Evolutionary conservation across 2,888 invertebrate genomes (phyloP).

Genomic region (Antheraea assamensis): DNA sequence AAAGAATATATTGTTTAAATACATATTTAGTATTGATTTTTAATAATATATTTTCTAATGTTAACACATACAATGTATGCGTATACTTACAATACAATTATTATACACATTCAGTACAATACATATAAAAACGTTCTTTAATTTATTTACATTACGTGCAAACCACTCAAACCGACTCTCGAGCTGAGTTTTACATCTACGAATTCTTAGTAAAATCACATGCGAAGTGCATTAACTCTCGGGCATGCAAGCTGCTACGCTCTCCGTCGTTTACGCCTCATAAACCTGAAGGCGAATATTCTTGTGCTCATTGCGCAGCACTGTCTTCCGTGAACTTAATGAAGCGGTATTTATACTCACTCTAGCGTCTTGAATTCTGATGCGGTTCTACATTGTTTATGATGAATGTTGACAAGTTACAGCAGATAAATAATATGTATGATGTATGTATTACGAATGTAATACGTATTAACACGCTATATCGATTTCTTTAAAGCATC

Average conservation of each 20-base stretch:
- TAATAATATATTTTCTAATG: background rate
- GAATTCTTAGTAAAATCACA: conserved; percentile 30
- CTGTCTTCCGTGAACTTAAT: conserved; percentile 19
- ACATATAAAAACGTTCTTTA: conserved; percentile 13
- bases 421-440: background rate
- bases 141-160: conserved; percentile 19
- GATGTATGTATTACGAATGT: background rate
- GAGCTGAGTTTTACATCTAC: conserved; percentile 17
- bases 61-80: background rate
- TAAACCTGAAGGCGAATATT: conserved; percentile 19
- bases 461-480: no score
- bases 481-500: background rate
- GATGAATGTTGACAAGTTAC: background rate
- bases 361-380: conserved; percentile 3
- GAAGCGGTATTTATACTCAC: conserved; percentile 20
- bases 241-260: conserved; percentile 30
- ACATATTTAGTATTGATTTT: no score
- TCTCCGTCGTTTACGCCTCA: conserved; percentile 20
- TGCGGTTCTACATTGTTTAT: background rate
- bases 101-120: no score
- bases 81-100: no score
- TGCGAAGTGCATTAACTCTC: conserved; percentile 37
- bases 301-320: conserved; percentile 7
- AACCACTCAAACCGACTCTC: conserved; percentile 17
- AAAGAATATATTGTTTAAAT: no score